phyloP scores from a whole-genome alignment of 2,113 vertebrate species.

The Corythornis madagascariensis region DNA sequence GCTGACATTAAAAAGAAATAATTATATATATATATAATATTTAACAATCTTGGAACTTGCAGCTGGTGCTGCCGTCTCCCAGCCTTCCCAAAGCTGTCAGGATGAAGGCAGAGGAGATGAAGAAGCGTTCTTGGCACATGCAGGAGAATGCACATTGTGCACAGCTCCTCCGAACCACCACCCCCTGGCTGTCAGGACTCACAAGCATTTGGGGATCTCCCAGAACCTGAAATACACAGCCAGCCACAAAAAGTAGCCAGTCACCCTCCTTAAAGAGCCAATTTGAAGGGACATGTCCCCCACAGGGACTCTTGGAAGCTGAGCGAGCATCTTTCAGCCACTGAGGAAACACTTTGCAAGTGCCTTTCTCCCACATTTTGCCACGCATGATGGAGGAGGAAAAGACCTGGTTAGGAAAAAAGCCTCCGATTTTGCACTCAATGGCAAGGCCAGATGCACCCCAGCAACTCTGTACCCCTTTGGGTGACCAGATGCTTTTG shows the following conservation, averaged over 20 bases:
- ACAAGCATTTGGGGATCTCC: not conserved
- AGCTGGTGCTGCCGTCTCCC: not conserved
- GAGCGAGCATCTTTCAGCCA: not conserved
- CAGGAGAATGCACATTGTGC: not conserved
- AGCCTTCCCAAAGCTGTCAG: not conserved
- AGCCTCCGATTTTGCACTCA: not conserved
- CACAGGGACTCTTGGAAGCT: not conserved
- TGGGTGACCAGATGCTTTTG: not conserved
- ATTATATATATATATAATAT: no score
- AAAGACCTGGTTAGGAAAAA: not conserved
- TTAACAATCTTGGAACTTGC: not conserved
- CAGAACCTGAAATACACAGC: not conserved
- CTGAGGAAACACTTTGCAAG: not conserved
- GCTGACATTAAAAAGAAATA: not conserved
- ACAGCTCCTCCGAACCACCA: not conserved
- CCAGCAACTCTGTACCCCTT: not conserved
- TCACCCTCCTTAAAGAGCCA: accelerated
- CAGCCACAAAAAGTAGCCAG: not conserved
- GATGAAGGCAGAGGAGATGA: not conserved
- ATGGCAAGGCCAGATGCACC: not conserved
- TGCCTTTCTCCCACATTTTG: not conserved
- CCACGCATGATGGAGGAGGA: not conserved
- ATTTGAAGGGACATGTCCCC: not conserved
- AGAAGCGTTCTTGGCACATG: not conserved
- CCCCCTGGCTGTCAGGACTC: not conserved